Evolutionary conservation across 2,113 vertebrate genomes (phyloP).

Genomic region (Vulpes lagopus): DNA sequence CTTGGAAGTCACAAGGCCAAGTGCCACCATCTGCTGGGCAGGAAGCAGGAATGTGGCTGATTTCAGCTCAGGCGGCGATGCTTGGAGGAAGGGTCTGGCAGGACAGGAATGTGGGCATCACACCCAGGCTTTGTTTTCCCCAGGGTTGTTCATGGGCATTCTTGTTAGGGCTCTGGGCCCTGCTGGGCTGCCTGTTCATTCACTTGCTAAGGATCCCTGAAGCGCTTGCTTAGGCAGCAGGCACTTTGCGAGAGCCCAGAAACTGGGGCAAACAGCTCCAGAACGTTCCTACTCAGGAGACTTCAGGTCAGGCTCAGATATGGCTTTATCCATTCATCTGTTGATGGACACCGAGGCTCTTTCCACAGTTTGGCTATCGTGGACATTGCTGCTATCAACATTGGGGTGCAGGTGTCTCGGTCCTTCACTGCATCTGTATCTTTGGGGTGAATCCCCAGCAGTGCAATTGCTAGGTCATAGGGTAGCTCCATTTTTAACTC

Average conservation of each 20-base stretch:
- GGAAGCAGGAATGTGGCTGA: neutral
- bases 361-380: too few relatives aligned
- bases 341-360: too few relatives aligned
- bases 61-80: neutral
- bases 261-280: neutral
- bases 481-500: too few relatives aligned
- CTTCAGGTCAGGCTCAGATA: neutral
- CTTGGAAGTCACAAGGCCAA: neutral
- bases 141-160: rapidly evolving
- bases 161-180: neutral
- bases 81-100: neutral
- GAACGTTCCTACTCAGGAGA: neutral
- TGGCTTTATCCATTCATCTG: too few relatives aligned
- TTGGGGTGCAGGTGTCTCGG: too few relatives aligned
- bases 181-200: too few relatives aligned
- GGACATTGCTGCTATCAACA: too few relatives aligned
- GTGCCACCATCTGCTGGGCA: neutral
- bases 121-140: neutral
- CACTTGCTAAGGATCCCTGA: neutral
- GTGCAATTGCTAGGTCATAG: too few relatives aligned
- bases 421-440: too few relatives aligned
- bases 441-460: too few relatives aligned
- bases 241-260: neutral
- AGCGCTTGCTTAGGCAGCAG: neutral
- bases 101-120: neutral